A percentile compares a stretch with the other conserved stretches of the same genome.
These are phyloP conservation scores for Gila orcuttii DNA, from an alignment of 2,113 vertebrate genomes.

Conservation along the genomic window DNA sequence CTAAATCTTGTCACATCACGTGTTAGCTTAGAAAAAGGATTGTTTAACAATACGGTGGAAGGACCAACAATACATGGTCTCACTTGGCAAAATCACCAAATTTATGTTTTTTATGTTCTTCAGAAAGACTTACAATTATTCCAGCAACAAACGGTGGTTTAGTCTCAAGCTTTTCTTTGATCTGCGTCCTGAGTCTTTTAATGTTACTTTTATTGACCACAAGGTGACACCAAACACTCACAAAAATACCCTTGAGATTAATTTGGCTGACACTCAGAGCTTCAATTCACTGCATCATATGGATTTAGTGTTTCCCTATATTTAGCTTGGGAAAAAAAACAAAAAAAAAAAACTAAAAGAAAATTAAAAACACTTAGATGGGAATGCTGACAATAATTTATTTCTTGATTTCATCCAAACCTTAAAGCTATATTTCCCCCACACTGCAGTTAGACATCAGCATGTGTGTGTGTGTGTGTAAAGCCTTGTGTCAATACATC, in stretches of 20 bases:
- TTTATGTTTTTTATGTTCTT: background rate
- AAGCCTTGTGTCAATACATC: conserved; percentile 36
- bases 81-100: background rate
- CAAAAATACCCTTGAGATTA: conserved; percentile 62
- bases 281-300: conserved; percentile 22
- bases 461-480: conserved; percentile 13
- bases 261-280: conserved; percentile 35
- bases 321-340: background rate
- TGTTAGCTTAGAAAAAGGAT: background rate
- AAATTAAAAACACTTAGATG: conserved; percentile 15
- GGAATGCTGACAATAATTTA: conserved; percentile 42
- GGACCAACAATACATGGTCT: background rate
- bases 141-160: conserved; percentile 12
- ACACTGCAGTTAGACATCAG: conserved; percentile 35
- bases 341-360: background rate
- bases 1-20: background rate
- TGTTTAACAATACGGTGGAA: background rate
- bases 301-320: conserved; percentile 6
- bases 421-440: conserved; percentile 23
- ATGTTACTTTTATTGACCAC: conserved; percentile 60
- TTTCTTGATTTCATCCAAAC: conserved; percentile 10
- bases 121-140: background rate
- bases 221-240: conserved; percentile 60
- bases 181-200: conserved; percentile 38
- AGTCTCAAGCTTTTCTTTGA: background rate